A percentile compares a stretch with the other conserved stretches of the same genome.
Evolutionary conservation across 2,888 invertebrate species (phyloP).

Genomic region (Hyles lineata): DNA sequence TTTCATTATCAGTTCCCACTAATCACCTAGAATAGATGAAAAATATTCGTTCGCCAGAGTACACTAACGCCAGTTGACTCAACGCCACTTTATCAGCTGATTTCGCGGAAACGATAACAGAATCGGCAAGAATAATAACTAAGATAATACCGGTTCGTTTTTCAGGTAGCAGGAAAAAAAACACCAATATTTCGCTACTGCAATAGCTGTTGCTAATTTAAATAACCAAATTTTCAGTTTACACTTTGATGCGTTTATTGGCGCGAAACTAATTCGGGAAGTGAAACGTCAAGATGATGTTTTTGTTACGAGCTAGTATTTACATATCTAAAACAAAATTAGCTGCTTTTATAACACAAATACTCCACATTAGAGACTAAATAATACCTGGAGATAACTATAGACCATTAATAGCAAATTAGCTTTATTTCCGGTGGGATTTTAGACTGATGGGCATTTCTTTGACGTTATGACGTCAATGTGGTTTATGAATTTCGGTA

Average conservation of each 20-base stretch:
- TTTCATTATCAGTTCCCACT: too few species aligned
- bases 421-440: not conserved
- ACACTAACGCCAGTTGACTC: conserved; percentile 36
- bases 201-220: conserved; percentile 5
- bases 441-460: conserved; percentile 9
- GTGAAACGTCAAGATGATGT: not conserved
- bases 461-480: conserved; percentile 14
- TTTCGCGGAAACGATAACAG: conserved; percentile 44
- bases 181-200: conserved; percentile 15
- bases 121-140: conserved; percentile 29
- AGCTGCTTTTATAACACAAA: not conserved
- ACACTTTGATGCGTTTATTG: not conserved
- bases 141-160: conserved; percentile 24
- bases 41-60: not conserved
- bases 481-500: conserved; percentile 1
- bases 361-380: not conserved
- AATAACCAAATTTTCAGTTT: not conserved
- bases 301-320: not conserved
- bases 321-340: too few species aligned
- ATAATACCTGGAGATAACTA: not conserved
- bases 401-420: not conserved
- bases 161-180: conserved; percentile 22
- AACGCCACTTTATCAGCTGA: conserved; percentile 39
- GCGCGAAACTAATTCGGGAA: not conserved
- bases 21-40: not conserved